Base-by-base conservation (phyloP, 2,113 vertebrate species). In the Australoheros scitulus region DNA sequence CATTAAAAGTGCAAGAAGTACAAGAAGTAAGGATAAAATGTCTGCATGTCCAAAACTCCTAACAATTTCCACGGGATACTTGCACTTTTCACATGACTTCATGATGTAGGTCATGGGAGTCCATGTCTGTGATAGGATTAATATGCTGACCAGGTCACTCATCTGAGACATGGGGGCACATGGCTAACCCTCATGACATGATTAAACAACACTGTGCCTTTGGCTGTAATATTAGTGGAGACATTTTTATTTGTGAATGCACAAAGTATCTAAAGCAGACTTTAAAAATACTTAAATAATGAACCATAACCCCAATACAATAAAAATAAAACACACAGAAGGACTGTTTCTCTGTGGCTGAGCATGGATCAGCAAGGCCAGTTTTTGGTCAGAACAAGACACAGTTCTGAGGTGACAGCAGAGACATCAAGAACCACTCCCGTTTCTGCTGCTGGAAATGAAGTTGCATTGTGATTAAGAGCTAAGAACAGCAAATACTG, bases 391-490 rank as follows among this genome's bases (percentile, higher is more conserved):
- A 70, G 24, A 70, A 70, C 65, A 20, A 70, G 22, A 68, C 64
- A 68, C 41, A 50, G 22, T 29, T 47, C 41, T 50, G 17, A 32
- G 24, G 43, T 72, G 29, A 72, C 52, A 72, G 43, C 43, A 72
- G 43, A n/a, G 17, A 72, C 17, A 32, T 32, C 26, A 52, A 72
- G 65, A 72, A 41, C 43, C 26, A 32, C 65, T 52, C 24, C 17
- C 32, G 57, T 74, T 79, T 63, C 22, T 63, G 43, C 52, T 47
- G 41, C 29, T 82, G 68, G 38, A 50, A 80, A 68, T 61, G 5
- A 80, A 72, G 65, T 11, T 22, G 32, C 32, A 68, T 52, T 34
- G 60, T 74, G 50, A 81, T 74, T 61, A 60, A 60, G 34, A 64
- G 58, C 14, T 6, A 13, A 82, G 17, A 72, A 8, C 60, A 20